Evolutionary conservation across 2,888 invertebrate species (phyloP).

Genomic region (Rhogogaster chlorosoma): DNA sequence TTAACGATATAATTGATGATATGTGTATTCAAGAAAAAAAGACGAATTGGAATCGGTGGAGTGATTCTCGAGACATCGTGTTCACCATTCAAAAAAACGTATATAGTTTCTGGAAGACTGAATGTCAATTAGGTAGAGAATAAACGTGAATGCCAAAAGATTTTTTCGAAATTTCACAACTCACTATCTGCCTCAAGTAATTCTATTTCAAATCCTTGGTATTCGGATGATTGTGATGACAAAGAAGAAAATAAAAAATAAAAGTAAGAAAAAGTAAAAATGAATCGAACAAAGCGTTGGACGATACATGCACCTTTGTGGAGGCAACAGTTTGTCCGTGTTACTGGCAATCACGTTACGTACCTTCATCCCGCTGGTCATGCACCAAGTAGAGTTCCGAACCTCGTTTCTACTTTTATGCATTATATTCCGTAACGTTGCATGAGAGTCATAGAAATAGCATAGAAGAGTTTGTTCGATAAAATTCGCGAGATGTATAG

Average conservation of each 20-base stretch:
- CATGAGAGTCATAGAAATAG: background rate
- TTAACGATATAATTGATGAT: no score
- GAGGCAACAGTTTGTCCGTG: background rate
- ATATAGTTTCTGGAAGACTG: no score
- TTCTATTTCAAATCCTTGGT: no score
- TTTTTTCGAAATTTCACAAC: no score
- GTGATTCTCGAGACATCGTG: no score
- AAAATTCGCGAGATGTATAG: slow-evolving; percentile 1
- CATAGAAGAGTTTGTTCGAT: slow-evolving; percentile 5
- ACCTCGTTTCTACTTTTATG: slow-evolving; percentile 12
- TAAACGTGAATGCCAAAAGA: no score
- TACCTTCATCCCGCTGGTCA: background rate
- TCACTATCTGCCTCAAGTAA: background rate
- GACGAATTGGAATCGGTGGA: no score
- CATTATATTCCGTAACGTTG: slow-evolving; percentile 19
- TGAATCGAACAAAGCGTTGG: background rate
- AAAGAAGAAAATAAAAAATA: no score
- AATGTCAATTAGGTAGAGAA: no score
- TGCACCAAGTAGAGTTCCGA: background rate
- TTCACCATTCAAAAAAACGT: no score
- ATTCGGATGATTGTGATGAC: no score
- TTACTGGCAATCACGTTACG: background rate
- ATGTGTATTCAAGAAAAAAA: no score
- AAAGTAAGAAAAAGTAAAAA: background rate
- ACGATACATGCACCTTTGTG: background rate